These are phyloP conservation scores for Dolomedes plantarius DNA, from an alignment of 2,888 invertebrate genomes.

Conservation along the genomic window DNA sequence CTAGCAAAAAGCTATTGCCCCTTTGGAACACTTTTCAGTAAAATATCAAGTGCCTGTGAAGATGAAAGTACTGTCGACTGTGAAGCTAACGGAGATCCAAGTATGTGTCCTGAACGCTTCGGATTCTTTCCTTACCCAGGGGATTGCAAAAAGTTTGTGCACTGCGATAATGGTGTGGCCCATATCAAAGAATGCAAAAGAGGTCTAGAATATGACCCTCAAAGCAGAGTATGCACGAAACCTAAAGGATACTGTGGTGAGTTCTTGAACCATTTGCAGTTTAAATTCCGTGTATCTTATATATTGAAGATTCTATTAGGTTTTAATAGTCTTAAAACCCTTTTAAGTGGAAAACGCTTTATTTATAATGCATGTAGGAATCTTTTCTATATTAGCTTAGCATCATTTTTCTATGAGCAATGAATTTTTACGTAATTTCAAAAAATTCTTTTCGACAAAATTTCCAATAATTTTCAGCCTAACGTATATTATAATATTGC, in stretches of 20 bases:
- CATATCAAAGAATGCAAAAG: constrained; percentile 20
- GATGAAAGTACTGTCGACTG: constrained; percentile 15
- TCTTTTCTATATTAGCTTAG: too few relatives aligned
- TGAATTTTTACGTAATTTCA: too few relatives aligned
- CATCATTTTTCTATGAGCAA: too few relatives aligned
- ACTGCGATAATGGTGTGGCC: constrained; percentile 28
- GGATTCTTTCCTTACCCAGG: constrained; percentile 31
- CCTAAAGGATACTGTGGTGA: constrained; percentile 37
- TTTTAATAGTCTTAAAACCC: neutral
- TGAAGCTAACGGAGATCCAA: constrained; percentile 26
- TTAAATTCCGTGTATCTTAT: neutral
- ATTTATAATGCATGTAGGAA: too few relatives aligned
- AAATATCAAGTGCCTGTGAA: constrained; percentile 3
- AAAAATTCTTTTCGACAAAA: too few relatives aligned
- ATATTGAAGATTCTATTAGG: too few relatives aligned
- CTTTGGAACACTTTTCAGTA: constrained; percentile 27
- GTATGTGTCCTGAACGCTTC: constrained; percentile 25
- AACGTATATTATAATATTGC: too few relatives aligned
- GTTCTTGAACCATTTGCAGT: neutral
- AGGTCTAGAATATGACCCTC: constrained; percentile 17
- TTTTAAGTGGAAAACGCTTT: too few relatives aligned
- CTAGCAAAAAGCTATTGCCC: constrained; percentile 78
- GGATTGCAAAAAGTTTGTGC: constrained; percentile 36
- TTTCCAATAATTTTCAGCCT: too few relatives aligned
- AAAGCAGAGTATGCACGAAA: neutral